Evolutionary conservation across 2,797 vertebrate genomes (phyloP).

Genomic region (Lepus townsendii): DNA sequence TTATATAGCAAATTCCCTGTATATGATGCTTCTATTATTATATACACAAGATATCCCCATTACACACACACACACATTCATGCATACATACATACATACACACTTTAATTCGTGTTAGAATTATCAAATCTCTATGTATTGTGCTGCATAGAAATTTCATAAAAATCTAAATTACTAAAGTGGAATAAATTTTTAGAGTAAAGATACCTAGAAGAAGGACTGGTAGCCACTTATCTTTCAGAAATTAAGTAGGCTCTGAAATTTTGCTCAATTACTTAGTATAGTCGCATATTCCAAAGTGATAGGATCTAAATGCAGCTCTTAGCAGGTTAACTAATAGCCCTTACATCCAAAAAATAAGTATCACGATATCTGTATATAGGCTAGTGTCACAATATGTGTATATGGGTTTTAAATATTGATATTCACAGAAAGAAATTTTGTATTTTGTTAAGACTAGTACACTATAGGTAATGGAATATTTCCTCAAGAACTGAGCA

Average conservation of each 20-base stretch:
- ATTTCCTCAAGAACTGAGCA: background rate
- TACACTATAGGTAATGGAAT: background rate
- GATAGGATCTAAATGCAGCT: background rate
- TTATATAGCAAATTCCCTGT: background rate
- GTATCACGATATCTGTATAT: background rate
- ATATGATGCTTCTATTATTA: background rate
- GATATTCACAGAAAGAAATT: conserved; percentile 16
- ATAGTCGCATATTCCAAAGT: background rate
- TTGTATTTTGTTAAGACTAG: background rate
- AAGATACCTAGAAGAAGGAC: background rate
- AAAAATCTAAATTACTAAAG: background rate
- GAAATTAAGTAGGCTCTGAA: conserved; percentile 33
- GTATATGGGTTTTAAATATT: background rate
- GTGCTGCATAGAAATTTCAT: background rate
- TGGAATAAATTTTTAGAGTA: background rate
- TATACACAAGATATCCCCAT: background rate
- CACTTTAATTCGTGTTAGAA: background rate
- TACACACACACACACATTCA: background rate
- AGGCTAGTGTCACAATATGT: background rate
- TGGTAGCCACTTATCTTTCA: background rate
- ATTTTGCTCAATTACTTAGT: background rate
- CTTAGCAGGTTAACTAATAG: background rate
- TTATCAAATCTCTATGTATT: background rate
- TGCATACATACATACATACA: too few species aligned
- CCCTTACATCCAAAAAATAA: background rate